Base-by-base conservation (phyloP, 2,797 vertebrate species). In the Tokudaia tokunoshimensis region DNA sequence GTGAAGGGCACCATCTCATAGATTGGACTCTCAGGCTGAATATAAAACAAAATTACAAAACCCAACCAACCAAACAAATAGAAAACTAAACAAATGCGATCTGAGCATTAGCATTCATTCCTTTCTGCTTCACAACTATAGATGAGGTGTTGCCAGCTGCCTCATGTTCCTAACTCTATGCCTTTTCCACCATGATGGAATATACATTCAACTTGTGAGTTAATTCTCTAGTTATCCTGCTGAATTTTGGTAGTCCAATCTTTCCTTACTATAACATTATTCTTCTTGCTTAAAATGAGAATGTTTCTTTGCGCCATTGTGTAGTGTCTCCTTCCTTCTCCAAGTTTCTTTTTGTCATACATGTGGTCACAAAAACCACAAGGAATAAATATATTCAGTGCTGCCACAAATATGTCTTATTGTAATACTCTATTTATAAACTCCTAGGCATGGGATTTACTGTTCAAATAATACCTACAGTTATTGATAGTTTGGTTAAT, bases 371-470 rank as follows among this genome's bases (percentile, higher is more conserved):
- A 76, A 26, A 17, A 89, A 61, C 41, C 20, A 15, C 41, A 76
- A 78, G 4, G 26, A 78, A 47, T 41, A 74, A 12, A 85, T 0
- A 41, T 1, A 78, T 52, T 31, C 85, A 65, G 9, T 67, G n/a
- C 22, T 89, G 24, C 10, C 75, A 4, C 47, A 29, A 83, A 7
- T 89, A 8, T 63, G 61, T 65, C 12, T 74, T 79, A 47, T 85
- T 82, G 4, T 57, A 72, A 20, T 24, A 57, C 24, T 87, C 29
- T 86, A 44, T n/a, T 87, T 92, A 72, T 84, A 41, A 97, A 61
- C 44, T 90, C 17, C 22, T 83, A 47, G 34, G 17, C 50, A 65
- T 47, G 13, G 12, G 17, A 22, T 81, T 63, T 15, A 44, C 87
- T 29, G 15, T 2, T 85, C 13, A 84, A 93, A 86, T 4, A 6